These are phyloP conservation scores for Daktulosphaira vitifoliae DNA, from an alignment of 1,140 invertebrate species.

Conservation along the genomic window DNA sequence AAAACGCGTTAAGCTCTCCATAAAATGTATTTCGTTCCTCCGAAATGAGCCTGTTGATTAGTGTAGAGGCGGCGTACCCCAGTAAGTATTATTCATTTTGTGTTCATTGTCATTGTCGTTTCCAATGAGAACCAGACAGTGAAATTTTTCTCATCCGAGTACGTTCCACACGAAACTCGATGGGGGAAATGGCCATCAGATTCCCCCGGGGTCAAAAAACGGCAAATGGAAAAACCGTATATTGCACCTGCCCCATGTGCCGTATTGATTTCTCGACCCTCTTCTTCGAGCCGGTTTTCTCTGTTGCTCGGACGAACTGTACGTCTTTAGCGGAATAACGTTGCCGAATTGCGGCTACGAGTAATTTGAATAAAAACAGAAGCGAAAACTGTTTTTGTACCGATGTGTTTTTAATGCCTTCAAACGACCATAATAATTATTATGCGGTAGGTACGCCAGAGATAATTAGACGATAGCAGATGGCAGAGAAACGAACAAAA, in stretches of 20 bases:
- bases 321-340: too few species aligned
- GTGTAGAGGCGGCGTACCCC: too few species aligned
- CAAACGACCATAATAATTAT: constrained; percentile 7
- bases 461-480: constrained; percentile 21
- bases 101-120: too few species aligned
- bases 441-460: too few species aligned
- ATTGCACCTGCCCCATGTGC: constrained; percentile 14
- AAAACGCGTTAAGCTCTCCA: too few species aligned
- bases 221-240: constrained; percentile 13
- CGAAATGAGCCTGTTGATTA: too few species aligned
- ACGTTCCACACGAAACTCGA: constrained; percentile 1
- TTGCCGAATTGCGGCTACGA: too few species aligned
- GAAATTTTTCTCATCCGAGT: constrained; percentile 16
- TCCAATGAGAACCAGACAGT: constrained; percentile 30
- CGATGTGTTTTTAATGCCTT: constrained; percentile 19
- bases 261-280: constrained; percentile 30
- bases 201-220: constrained; percentile 31
- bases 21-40: too few species aligned
- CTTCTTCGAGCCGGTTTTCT: constrained; percentile 25
- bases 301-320: too few species aligned
- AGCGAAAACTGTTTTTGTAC: too few species aligned
- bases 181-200: constrained; percentile 4
- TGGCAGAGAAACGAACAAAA: constrained; percentile 18
- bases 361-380: too few species aligned
- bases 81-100: too few species aligned